A percentile compares a stretch with the other conserved stretches of the same genome.
phyloP scores from a whole-genome alignment of 2,888 invertebrate genomes.

The Pomacea canaliculata region DNA sequence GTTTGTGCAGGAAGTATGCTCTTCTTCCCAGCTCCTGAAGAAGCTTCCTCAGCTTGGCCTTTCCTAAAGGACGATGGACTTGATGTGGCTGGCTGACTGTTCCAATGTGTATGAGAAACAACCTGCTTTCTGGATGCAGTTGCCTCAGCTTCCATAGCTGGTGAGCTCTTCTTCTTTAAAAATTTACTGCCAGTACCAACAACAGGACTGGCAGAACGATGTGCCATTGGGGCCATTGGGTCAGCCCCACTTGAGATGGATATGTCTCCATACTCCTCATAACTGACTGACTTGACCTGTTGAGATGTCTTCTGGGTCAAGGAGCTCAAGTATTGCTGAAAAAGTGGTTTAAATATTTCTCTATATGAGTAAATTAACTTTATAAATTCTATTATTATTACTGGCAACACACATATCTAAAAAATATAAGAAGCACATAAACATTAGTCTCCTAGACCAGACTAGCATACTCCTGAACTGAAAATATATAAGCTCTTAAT shows the following conservation, averaged over 20 bases:
- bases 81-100: neutral
- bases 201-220: conserved; percentile 33
- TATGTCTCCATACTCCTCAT: conserved; percentile 60
- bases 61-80: neutral
- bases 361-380: neutral
- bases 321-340: conserved; percentile 54
- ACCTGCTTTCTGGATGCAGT: neutral
- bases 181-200: conserved; percentile 50
- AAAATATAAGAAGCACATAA: neutral
- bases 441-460: too few species aligned
- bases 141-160: conserved; percentile 21
- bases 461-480: too few species aligned
- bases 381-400: neutral
- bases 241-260: conserved; percentile 58
- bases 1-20: conserved; percentile 30
- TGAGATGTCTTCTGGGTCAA: conserved; percentile 54
- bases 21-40: neutral
- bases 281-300: conserved; percentile 50
- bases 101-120: neutral
- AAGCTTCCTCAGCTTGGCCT: neutral
- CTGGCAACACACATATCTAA: neutral
- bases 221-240: conserved; percentile 35
- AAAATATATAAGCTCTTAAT: too few species aligned
- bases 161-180: conserved; percentile 51
- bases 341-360: neutral